Evolutionary conservation across 2,797 vertebrate species (phyloP), one percentile per base, ranked within the genome.

Genomic region (Eospalax fontanierii): DNA sequence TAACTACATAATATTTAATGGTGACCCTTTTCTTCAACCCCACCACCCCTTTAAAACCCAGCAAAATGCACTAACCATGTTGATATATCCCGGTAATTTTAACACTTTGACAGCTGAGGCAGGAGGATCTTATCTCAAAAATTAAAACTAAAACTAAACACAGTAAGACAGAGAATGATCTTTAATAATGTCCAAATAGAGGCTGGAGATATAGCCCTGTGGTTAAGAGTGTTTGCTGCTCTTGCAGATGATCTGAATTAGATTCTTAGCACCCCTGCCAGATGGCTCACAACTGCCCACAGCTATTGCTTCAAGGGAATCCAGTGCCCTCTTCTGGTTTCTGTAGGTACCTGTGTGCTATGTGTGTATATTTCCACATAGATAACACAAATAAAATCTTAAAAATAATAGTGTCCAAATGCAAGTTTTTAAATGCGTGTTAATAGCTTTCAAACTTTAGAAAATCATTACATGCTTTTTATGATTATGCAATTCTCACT

Each of bases 381-480:
- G 46, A 50, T 50, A 50, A n/a, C n/a, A n/a, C n/a, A n/a, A n/a
- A n/a, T n/a, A n/a, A n/a, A n/a, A n/a, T n/a, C n/a, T n/a, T n/a
- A 50, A 50, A 50, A 50, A 50, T 6, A 50, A 50, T 50, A 50
- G 11, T 93, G 71, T 93, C 21, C 71, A 89, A 50, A 82, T 85
- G 73, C 24, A 84, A 73, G 33, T 35, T 90, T 96, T 88, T 81
- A 93, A 96, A 86, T 75, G 59, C 63, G 76, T 90, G 12, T 81
- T 79, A 26, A 30, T 70, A 50, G 11, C 6, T 50, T 50, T 50
- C 46, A 50, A 59, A 74, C n/a, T 92, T 43, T 90, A 79, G 38
- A 79, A 80, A 76, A 83, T 74, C 54, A 54, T 50, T 33, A 24
- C 26, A 30, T 84, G 28, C 8, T 90, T 92, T 86, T 78, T 88